Percentiles rank a stretch among this genome's conserved stretches.
These are phyloP conservation scores for Cenopis cana DNA, from an alignment of 2,888 invertebrate species.

Conservation along the genomic window DNA sequence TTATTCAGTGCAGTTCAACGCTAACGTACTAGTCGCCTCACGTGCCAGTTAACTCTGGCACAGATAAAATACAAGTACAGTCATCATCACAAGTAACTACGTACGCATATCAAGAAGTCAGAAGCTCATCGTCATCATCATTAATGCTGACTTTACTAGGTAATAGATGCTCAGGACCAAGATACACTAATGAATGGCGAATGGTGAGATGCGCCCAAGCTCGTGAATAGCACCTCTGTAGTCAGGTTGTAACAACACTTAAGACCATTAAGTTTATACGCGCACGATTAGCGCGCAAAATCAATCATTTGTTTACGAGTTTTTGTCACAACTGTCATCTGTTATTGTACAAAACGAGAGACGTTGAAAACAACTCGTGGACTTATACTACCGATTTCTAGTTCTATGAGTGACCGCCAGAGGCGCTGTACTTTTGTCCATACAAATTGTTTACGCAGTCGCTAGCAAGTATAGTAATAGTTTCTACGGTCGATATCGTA, in stretches of 20 bases:
- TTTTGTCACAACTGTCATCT: constrained; percentile 22
- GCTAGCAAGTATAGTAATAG: no score
- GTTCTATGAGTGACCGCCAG: no score
- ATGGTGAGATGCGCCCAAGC: neutral
- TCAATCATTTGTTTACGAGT: constrained; percentile 31
- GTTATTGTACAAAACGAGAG: neutral
- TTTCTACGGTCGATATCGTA: no score
- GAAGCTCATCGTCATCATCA: no score
- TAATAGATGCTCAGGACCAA: neutral
- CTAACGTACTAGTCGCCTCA: neutral
- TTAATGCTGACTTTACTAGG: no score
- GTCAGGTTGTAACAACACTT: constrained; percentile 13
- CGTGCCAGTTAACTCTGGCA: neutral
- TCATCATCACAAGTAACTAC: no score
- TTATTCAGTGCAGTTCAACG: neutral
- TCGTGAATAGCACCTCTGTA: neutral
- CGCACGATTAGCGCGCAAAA: constrained; percentile 21
- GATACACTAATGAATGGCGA: neutral
- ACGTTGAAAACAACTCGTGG: no score
- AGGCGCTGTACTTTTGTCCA: no score
- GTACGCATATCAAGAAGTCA: no score
- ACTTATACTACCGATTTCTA: no score
- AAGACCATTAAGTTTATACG: constrained; percentile 26
- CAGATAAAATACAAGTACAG: no score
- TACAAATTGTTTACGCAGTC: no score